Percentiles rank a stretch among this genome's conserved stretches.
These are phyloP conservation scores for Apodemia duryi DNA, from an alignment of 2,888 invertebrate genomes.

Conservation along the genomic window DNA sequence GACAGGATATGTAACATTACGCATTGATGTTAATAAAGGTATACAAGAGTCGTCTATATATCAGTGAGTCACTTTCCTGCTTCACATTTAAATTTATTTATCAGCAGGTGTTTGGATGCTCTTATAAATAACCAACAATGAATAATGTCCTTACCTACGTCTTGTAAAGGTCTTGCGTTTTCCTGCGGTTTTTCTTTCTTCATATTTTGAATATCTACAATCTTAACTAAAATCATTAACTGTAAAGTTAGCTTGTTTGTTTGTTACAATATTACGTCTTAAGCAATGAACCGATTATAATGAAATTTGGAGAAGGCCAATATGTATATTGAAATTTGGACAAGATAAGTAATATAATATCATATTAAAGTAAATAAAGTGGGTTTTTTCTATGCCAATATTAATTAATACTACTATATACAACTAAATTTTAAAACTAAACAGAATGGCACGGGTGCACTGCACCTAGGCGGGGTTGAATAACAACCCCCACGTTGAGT, in stretches of 20 bases:
- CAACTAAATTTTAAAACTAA: neutral
- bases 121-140: constrained; percentile 14
- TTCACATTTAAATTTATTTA: constrained; percentile 9
- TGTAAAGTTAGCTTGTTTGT: too few species aligned
- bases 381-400: too few species aligned
- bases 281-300: too few species aligned
- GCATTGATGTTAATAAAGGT: neutral
- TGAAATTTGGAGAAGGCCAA: too few species aligned
- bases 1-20: neutral
- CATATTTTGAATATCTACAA: too few species aligned
- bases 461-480: neutral
- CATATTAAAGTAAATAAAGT: too few species aligned
- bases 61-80: constrained; percentile 2
- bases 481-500: neutral
- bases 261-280: too few species aligned
- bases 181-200: neutral
- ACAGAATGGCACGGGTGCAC: neutral
- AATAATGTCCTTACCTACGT: constrained; percentile 7
- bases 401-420: neutral
- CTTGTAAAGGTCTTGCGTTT: neutral
- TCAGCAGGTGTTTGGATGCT: constrained; percentile 11
- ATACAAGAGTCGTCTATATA: constrained; percentile 6
- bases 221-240: too few species aligned
- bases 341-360: too few species aligned
- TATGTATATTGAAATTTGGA: too few species aligned